Percentiles rank a stretch among this genome's conserved stretches.
Evolutionary conservation across 1,140 invertebrate genomes (phyloP).

Genomic region (Harlomillsia oculata): DNA sequence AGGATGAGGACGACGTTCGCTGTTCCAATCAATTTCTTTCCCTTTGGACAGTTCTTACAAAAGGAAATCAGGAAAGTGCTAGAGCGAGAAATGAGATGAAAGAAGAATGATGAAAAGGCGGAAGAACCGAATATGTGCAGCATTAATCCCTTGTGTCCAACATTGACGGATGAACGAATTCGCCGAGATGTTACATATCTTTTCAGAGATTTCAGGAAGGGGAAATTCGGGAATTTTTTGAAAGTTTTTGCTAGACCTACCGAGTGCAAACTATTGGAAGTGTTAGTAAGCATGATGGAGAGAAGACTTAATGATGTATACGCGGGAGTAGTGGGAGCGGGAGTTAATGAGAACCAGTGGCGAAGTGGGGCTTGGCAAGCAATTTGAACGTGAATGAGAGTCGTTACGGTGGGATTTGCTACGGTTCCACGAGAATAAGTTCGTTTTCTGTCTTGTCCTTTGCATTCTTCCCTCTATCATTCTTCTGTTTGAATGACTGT

Average conservation of each 20-base stretch:
- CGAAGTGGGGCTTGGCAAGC: constrained; percentile 1
- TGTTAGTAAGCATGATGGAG: no score
- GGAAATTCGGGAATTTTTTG: neutral
- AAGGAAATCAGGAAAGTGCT: constrained; percentile 15
- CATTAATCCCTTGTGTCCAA: neutral
- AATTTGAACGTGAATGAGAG: constrained; percentile 16
- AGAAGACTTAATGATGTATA: no score
- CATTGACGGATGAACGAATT: no score
- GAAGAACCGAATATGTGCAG: constrained; percentile 1
- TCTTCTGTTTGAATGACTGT: constrained; percentile 1
- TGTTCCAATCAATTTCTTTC: no score
- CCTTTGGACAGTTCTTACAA: no score
- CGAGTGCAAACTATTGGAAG: neutral
- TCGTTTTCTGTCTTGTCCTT: no score
- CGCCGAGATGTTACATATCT: neutral
- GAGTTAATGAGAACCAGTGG: constrained; percentile 10
- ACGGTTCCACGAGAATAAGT: neutral
- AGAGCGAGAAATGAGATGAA: constrained; percentile 20
- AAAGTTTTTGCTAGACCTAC: neutral
- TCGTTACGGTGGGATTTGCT: constrained; percentile 16
- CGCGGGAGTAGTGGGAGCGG: neutral
- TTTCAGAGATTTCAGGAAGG: neutral
- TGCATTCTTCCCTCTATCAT: no score
- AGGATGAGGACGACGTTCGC: no score
- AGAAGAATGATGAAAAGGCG: constrained; percentile 18